A percentile compares a stretch with the other conserved stretches of the same genome.
Conservation (phyloP, 2,113 vertebrate species). For the Abramis brama region DNA sequence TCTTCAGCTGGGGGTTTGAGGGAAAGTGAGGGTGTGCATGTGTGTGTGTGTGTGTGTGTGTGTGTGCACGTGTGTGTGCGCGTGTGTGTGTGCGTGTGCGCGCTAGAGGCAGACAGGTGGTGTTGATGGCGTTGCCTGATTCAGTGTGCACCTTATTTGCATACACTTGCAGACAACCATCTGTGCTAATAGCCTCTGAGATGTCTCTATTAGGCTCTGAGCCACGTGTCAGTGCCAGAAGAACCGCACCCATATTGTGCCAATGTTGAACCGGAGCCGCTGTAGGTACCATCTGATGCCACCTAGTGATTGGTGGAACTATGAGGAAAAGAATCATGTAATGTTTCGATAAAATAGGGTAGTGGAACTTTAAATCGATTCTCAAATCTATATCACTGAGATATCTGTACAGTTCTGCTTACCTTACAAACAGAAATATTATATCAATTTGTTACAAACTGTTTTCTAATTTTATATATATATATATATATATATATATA, state of each 20-base stretch:
- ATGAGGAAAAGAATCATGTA: not conserved
- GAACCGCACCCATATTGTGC: constrained; percentile 53
- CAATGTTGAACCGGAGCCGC: constrained; percentile 48
- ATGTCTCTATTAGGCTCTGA: constrained; percentile 90
- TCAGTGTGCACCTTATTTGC: constrained; percentile 97
- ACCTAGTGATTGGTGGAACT: constrained; percentile 37
- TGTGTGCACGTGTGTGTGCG: too few species aligned
- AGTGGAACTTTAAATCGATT: not conserved
- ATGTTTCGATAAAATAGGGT: too few species aligned
- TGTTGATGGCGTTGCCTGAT: constrained; percentile 85
- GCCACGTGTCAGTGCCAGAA: constrained; percentile 70
- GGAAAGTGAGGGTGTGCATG: constrained; percentile 34
- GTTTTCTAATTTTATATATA: not conserved
- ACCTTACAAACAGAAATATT: not conserved
- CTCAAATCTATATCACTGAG: not conserved
- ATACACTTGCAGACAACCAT: constrained; percentile 98
- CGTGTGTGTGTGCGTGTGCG: not conserved
- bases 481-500: too few species aligned
- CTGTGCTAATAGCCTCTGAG: constrained; percentile 91
- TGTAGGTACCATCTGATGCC: constrained; percentile 62
- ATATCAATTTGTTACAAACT: not conserved
- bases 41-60: not conserved
- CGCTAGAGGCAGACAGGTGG: constrained; percentile 85
- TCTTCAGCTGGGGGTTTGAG: constrained; percentile 71
- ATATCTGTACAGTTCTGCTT: too few species aligned